Base-by-base conservation (phyloP, 2,888 invertebrate species). In the Parnassius orleans region DNA sequence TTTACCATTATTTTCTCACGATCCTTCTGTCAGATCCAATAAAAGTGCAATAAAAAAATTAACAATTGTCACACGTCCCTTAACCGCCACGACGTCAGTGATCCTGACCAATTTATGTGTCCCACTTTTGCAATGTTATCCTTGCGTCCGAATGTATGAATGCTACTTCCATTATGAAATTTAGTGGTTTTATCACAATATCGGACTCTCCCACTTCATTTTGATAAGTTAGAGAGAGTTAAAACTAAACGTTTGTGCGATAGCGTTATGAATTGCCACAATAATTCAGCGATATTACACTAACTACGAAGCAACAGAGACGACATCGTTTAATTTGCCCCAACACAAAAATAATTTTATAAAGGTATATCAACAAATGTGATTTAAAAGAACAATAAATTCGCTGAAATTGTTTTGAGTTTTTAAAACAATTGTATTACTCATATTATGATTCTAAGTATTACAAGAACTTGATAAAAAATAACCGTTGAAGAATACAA, bases 41-140 rank as follows among this genome's bases (percentile, higher is more conserved):
- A 63, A 63, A 65, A 57, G n/a, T 24, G 59, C 53, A 48, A 63
- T 63, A 66, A 65, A 67, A 62, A 66, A 65, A 69, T 72, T 68
- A 68, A 61, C 60, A 67, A 70, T 57, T 63, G 61, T 66, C 69
- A 69, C 72, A 65, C 73, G 72, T 69, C 71, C 75, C 69, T 63
- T 65, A 65, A 47, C 64, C 60, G 66, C 69, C 65, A 68, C 70
- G 62, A 67, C 72, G 71, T 66, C 65, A 47, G 60, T 60, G 71
- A 72, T 83, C 86, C 85, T 80, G 80, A 64, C 76, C 83, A 84
- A 81, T 82, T 83, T 79, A 69, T 73, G 69, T 75, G 83, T 66
- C 79, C 83, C 76, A 82, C 71, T 79, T 78, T 60, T 53, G 57
- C 64, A 65, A 67, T 72, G 72, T 77, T 76, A 80, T 80, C 80